Evolutionary conservation across 1,140 invertebrate genomes (phyloP).

Genomic region (Caligus rogercresseyi): DNA sequence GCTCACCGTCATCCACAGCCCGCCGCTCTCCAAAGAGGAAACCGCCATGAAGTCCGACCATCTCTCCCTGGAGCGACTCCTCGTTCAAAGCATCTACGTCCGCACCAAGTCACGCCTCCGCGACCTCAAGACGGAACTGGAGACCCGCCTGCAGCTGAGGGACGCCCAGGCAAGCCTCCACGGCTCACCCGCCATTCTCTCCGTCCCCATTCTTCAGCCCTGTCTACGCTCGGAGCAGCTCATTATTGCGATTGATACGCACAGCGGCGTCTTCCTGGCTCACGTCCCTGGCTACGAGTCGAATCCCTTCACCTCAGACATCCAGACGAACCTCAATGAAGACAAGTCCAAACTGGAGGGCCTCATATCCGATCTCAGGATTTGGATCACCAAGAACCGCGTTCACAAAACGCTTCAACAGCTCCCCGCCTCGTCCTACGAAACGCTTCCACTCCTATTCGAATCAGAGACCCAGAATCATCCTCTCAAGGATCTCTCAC

Average conservation of each 20-base stretch:
- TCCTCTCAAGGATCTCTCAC: constrained; percentile 51
- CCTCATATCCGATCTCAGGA: constrained; percentile 50
- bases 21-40: constrained; percentile 45
- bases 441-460: constrained; percentile 22
- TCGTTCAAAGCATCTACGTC: constrained; percentile 95
- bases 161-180: constrained; percentile 40
- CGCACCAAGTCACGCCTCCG: constrained; percentile 58
- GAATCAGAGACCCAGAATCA: constrained; percentile 37
- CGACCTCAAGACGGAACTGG: constrained; percentile 60
- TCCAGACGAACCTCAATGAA: constrained; percentile 58
- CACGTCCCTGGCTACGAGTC: constrained; percentile 77
- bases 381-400: constrained; percentile 71
- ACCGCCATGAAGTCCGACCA: constrained; percentile 61
- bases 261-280: constrained; percentile 54
- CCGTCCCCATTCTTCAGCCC: constrained; percentile 66
- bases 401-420: constrained; percentile 89
- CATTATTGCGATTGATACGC: constrained; percentile 76
- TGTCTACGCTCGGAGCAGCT: constrained; percentile 75
- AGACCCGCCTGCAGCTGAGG: constrained; percentile 44
- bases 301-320: constrained; percentile 47
- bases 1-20: constrained; percentile 66
- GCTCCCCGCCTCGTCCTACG: constrained; percentile 45
- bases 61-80: constrained; percentile 75
- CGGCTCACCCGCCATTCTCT: constrained; percentile 74
- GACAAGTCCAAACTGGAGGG: constrained; percentile 48